phyloP scores from a whole-genome alignment of 2,888 invertebrate genomes.

The Euclidia mi region DNA sequence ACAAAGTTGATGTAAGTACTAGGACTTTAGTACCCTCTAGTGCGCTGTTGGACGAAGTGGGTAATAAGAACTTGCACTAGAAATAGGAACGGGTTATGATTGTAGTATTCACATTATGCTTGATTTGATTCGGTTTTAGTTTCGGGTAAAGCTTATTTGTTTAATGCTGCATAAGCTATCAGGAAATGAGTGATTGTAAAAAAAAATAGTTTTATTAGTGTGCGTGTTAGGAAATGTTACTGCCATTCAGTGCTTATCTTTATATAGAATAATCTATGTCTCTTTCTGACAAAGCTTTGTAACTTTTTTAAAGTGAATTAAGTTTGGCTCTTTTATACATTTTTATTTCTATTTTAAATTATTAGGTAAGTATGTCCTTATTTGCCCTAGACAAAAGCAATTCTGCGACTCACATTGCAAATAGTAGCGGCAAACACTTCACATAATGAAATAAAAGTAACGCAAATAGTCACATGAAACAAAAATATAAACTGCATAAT shows the following conservation, averaged over 20 bases:
- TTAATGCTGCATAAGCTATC: too few relatives aligned
- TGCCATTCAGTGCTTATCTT: too few relatives aligned
- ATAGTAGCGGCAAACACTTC: conserved; percentile 63
- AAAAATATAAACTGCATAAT: conserved; percentile 46
- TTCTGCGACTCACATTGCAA: conserved; percentile 67
- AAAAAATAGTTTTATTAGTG: too few relatives aligned
- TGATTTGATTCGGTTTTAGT: neutral
- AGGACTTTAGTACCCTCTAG: conserved; percentile 2
- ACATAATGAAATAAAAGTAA: conserved; percentile 48
- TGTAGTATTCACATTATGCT: too few relatives aligned
- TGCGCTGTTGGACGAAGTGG: neutral
- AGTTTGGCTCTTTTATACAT: too few relatives aligned
- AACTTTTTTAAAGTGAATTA: too few relatives aligned
- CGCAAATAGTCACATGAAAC: conserved; percentile 49
- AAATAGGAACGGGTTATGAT: neutral
- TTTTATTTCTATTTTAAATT: neutral
- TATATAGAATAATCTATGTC: too few relatives aligned
- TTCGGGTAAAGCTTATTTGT: too few relatives aligned
- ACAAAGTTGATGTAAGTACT: conserved; percentile 59
- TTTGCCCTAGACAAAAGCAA: conserved; percentile 61
- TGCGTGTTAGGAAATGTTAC: too few relatives aligned
- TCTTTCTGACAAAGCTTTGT: too few relatives aligned
- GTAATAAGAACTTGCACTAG: neutral
- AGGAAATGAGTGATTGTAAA: too few relatives aligned
- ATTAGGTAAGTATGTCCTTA: too few relatives aligned